Base-by-base conservation (phyloP, 2,113 vertebrate species). In the Micromys minutus region DNA sequence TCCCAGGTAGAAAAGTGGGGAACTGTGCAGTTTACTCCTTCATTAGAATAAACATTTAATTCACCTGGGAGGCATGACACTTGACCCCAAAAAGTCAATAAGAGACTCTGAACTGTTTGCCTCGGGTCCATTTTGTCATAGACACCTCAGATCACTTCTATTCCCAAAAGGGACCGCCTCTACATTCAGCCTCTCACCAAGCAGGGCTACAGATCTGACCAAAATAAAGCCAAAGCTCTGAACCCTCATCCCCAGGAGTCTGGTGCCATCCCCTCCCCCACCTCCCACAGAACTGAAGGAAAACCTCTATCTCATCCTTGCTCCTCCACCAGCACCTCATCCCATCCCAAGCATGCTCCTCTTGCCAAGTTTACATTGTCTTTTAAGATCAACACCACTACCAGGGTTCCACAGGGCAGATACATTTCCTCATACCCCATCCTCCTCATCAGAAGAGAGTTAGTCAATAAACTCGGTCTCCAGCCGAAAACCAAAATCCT, bases 1-100 rank as follows among this genome's bases (percentile, higher is more conserved):
- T 79, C 42, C 92, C 81, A 61, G 36, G 77, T 55, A 87, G 83
- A 89, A 81, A 96, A 89, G 69, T 6, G 47, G 22, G 91, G 61
- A 71, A 75, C 39, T 39, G 16, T 29, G 84, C 83, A 92, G 61
- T 74, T 72, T 57, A 61, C 29, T 87, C 79, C 89, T 95, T 91
- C 89, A 65, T 85, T 90, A 76, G 4, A 89, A 94, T 74, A 95
- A 94, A 97, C 61, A 95, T 87, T 74, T 95, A n/a, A 94, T 83
- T 71, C 94, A 94, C 83, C 86, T 95, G 79, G n/a, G 92, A 96
- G 67, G 89, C 45, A 94, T 34, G 83, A 77, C 15, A 89, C 50
- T 59, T 93, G 74, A 94, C 69, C 83, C 92, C 34, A 39, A 93
- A 86, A 93, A 93, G 91, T 97, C 96, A 96, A 39, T 95, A 96